phyloP scores from a whole-genome alignment of 2,888 invertebrate species.

The Amblyjoppa proteus region DNA sequence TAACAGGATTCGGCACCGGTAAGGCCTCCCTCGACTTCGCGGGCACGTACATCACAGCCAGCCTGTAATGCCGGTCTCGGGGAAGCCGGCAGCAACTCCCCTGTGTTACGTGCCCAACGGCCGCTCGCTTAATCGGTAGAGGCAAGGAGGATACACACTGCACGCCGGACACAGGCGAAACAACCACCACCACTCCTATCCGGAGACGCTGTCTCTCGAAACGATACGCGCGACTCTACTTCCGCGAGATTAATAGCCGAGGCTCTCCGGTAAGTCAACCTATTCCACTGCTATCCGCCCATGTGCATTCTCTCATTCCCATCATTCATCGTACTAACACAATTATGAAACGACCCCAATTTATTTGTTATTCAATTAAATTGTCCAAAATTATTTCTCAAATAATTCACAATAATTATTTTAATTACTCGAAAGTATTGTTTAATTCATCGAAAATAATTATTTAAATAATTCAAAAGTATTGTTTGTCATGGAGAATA shows the following conservation, averaged over 20 bases:
- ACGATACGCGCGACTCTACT: constrained; percentile 50
- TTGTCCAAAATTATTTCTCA: not conserved
- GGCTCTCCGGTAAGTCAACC: constrained; percentile 43
- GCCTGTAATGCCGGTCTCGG: constrained; percentile 65
- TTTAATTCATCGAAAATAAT: not conserved
- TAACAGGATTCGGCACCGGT: constrained; percentile 78
- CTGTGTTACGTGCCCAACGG: constrained; percentile 58
- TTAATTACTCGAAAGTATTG: not conserved
- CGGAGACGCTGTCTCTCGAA: constrained; percentile 45
- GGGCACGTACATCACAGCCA: constrained; percentile 59
- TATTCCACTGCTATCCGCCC: constrained; percentile 4
- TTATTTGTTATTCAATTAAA: not conserved
- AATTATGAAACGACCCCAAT: not conserved
- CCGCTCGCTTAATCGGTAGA: constrained; percentile 74
- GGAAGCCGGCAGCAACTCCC: constrained; percentile 64
- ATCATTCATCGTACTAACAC: not conserved
- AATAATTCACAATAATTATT: not conserved
- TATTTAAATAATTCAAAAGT: too few relatives aligned
- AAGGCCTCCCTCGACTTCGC: constrained; percentile 73
- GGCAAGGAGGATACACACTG: constrained; percentile 69
- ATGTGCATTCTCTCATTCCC: not conserved
- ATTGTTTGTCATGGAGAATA: too few relatives aligned
- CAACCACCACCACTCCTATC: constrained; percentile 2
- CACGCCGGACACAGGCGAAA: constrained; percentile 17
- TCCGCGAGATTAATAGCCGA: constrained; percentile 59